Conservation (phyloP, 2,113 vertebrate genomes). For the Caloenas nicobarica region DNA sequence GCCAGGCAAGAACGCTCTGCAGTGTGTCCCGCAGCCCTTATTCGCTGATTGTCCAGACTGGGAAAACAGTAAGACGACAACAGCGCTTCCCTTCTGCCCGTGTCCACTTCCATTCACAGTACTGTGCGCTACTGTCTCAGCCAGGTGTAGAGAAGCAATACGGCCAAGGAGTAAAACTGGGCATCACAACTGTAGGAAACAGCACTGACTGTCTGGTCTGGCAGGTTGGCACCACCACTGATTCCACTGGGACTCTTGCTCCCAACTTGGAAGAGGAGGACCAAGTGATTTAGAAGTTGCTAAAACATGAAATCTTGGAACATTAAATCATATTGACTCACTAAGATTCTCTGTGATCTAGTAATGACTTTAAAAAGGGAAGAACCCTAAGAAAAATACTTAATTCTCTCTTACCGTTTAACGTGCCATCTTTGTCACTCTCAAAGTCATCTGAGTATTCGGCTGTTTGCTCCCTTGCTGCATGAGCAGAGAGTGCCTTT, state of each 20-base stretch:
- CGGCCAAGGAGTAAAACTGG: neutral
- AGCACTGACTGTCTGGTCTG: neutral
- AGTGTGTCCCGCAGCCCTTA: neutral
- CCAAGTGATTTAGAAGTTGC: neutral
- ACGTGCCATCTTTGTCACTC: slow-evolving; percentile 77
- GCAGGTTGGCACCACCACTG: rapidly evolving
- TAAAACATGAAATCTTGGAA: neutral
- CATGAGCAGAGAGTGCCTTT: slow-evolving; percentile 76
- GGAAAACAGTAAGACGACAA: neutral
- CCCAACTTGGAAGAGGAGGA: neutral
- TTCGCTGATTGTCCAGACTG: neutral
- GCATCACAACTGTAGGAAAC: neutral
- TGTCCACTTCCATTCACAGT: neutral
- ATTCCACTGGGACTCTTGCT: neutral
- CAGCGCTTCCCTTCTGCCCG: neutral
- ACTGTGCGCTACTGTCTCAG: neutral
- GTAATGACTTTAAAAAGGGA: neutral
- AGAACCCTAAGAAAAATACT: neutral
- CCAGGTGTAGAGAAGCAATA: neutral
- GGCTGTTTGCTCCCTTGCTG: slow-evolving; percentile 64
- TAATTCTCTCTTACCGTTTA: neutral
- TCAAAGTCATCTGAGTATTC: slow-evolving; percentile 85
- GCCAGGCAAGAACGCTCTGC: neutral
- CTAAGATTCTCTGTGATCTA: neutral
- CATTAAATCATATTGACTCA: neutral